Percentiles rank a stretch among this genome's conserved stretches.
phyloP scores from a whole-genome alignment of 2,797 vertebrate genomes.

The Poeciliopsis paucimaculata region DNA sequence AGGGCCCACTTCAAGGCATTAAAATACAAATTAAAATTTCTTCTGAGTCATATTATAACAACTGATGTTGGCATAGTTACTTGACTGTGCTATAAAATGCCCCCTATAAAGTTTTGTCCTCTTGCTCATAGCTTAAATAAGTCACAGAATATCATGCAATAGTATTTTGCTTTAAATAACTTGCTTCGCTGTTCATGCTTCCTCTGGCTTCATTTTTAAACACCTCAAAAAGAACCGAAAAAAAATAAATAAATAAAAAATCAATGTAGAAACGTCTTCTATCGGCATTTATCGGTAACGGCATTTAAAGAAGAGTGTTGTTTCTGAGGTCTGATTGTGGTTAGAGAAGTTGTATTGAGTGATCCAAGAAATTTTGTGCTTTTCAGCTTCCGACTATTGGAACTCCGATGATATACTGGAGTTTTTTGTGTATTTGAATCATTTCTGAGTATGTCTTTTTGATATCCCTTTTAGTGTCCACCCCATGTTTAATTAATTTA shows the following conservation, averaged over 20 bases:
- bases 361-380: not conserved
- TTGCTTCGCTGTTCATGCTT: not conserved
- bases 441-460: constrained; percentile 64
- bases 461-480: constrained; percentile 71
- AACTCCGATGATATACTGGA: not conserved
- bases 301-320: not conserved
- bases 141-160: not conserved
- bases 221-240: not conserved
- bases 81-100: no score
- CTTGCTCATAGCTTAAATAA: not conserved
- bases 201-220: not conserved
- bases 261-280: not conserved
- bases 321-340: not conserved
- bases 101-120: not conserved
- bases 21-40: no score
- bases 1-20: no score
- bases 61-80: no score
- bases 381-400: not conserved
- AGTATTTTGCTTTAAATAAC: not conserved
- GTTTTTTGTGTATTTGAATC: constrained; percentile 49
- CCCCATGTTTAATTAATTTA: constrained; percentile 81
- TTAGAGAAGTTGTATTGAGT: not conserved
- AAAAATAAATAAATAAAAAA: not conserved
- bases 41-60: no score
- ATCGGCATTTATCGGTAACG: not conserved